Base-by-base conservation (phyloP, 2,113 vertebrate species). In the Cynoglossus semilaevis region DNA sequence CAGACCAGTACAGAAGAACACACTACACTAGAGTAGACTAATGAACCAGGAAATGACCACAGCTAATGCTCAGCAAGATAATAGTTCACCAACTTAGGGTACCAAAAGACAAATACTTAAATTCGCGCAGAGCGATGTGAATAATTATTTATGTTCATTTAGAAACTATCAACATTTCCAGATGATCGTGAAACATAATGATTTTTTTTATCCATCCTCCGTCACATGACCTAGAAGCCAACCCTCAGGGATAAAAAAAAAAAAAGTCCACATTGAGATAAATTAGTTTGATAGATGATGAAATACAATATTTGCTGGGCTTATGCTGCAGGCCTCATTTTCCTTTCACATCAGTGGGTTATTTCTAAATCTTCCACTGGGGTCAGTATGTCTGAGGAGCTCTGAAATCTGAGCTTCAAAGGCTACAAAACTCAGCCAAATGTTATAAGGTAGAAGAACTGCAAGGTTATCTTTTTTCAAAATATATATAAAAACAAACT, bases 121-220 rank as follows among this genome's bases (percentile, higher is more conserved):
- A 53, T 7, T 22, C 68, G 63, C 43, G 51, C 44, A 38, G 44
- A 22, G 37, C 61, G 49, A 37, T 62, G 61, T 51, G 68, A 61
- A 76, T 52, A 46, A 61, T 85, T 64, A 81, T 85, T 88, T 76
- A 83, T 86, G 86, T 81, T 77, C 29, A 61, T 70, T 67, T 58
- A 5, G 49, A 61, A 84, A 87, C 79, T 59, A 84, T 88, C 80
- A 69, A 82, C 74, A 61, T 51, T 63, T 73, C 29, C 67, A 80
- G 76, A 79, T 78, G 74, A 84, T 85, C 77, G 83, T 78, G 81
- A 63, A 86, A 77, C 70, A 69, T 40, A 7, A 61, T 43, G 18
- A 70, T 16, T 38, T 66, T 59, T 15, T 16, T 38, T 57, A 45
- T 22, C 40, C 41, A 65, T 58, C 58, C 42, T 11, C 29, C 36